Base-by-base conservation (phyloP, 2,113 vertebrate genomes). In the Brachirus orientalis region DNA sequence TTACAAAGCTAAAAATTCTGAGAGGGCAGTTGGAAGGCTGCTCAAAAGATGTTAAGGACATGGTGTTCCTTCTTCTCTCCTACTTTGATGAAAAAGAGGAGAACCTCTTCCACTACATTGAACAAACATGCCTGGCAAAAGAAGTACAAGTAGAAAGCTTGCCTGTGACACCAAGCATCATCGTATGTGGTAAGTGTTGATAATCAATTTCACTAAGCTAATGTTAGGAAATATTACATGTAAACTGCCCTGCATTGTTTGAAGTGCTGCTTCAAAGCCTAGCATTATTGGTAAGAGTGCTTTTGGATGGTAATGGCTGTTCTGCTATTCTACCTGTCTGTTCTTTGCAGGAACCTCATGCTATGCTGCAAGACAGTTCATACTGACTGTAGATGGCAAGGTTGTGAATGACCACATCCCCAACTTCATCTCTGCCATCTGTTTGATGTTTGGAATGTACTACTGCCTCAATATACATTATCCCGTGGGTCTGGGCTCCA, bases 381-480 rank as follows among this genome's bases (percentile, higher is more conserved):
- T 40, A 8, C 38, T 40, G 3, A 8, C 38, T 8, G 2, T 40
- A 40, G 38, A 40, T 8, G 3, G 37, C 2, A 40, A 40, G 37
- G 37, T 40, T 8, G 37, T 40, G 37, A 40, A 40, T 40, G 74
- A 81, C 37, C 10, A 18, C 8, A 62, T 8, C 18, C 77, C 28
- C 37, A 50, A 7, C 12, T 76, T 79, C 63, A 79, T 72, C 38
- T 0, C 38, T 40, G 38, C 38, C 38, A 8, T 40, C 38, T 40
- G 63, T 43, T 10, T 83, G 55, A 80, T 84, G 67, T 66, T 83
- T 63, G 48, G 45, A 41, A 58, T 44, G 28, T 80, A 80, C 10
- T 83, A 75, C 62, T 70, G 68, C 10, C 35, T 79, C 8, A 83
- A 81, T 38, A 74, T 83, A 6, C 68, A 78, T 54, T 76, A 83